Evolutionary conservation across 2,113 vertebrate genomes (phyloP).

Genomic region (Plecotus auritus): DNA sequence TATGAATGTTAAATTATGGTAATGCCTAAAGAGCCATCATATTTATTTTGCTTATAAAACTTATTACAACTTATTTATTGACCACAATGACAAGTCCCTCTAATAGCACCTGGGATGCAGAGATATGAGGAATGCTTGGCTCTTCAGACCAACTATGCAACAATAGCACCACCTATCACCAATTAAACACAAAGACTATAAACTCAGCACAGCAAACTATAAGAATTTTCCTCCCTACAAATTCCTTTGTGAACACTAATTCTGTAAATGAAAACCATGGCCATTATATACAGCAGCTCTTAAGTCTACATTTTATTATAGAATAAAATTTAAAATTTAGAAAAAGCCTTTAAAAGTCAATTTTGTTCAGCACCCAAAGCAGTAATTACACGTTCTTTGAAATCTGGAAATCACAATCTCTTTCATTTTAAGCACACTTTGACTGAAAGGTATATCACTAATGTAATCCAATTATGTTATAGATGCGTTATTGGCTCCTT

Average conservation of each 20-base stretch:
- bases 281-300: background rate
- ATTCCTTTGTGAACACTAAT: background rate
- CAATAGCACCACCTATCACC: slow-evolving; percentile 63
- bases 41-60: slow-evolving; percentile 39
- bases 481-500: background rate
- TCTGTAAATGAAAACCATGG: slow-evolving; percentile 10
- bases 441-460: background rate
- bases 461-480: background rate
- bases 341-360: background rate
- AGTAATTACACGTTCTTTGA: background rate
- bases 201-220: background rate
- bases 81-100: background rate
- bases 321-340: slow-evolving; percentile 15
- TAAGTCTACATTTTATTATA: background rate
- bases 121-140: background rate
- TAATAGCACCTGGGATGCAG: background rate
- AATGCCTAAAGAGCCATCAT: background rate
- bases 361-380: background rate
- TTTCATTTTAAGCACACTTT: slow-evolving; percentile 9
- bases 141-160: background rate
- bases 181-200: background rate
- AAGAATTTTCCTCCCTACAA: background rate
- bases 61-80: background rate
- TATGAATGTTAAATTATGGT: background rate
- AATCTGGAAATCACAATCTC: background rate